A percentile compares a stretch with the other conserved stretches of the same genome.
Conservation (phyloP, 2,797 vertebrate species). For the Pampus argenteus region DNA sequence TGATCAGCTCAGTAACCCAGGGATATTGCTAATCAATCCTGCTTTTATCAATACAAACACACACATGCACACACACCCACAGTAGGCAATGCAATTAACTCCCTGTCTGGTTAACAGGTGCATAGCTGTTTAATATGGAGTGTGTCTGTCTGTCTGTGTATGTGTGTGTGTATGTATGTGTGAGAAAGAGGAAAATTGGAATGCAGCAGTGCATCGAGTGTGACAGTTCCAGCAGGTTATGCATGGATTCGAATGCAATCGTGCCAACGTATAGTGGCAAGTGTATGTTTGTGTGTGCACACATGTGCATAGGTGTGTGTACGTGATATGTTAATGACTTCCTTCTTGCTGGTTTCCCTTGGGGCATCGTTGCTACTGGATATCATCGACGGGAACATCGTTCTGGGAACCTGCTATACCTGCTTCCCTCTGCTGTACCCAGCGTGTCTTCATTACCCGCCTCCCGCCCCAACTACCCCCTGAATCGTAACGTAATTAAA, state of each 20-base stretch:
- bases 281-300: constrained; percentile 56
- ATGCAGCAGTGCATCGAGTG: constrained; percentile 84
- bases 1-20: constrained; percentile 69
- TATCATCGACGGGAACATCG: constrained; percentile 48
- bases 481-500: constrained; percentile 75
- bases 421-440: constrained; percentile 47
- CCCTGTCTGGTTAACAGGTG: constrained; percentile 80
- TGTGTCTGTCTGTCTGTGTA: constrained; percentile 40
- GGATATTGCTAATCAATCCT: constrained; percentile 75
- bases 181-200: constrained; percentile 80
- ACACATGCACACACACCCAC: constrained; percentile 23
- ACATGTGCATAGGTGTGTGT: constrained; percentile 53
- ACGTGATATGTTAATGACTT: constrained; percentile 68
- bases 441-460: constrained; percentile 34
- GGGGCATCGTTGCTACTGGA: constrained; percentile 35
- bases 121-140: constrained; percentile 82
- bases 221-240: constrained; percentile 76
- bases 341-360: constrained; percentile 47
- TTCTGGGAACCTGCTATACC: constrained; percentile 67
- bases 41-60: constrained; percentile 65
- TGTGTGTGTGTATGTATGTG: constrained; percentile 37
- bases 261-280: constrained; percentile 47
- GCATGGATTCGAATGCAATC: constrained; percentile 66
- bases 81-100: constrained; percentile 80
- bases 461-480: constrained; percentile 15